phyloP scores from a whole-genome alignment of 2,113 vertebrate species.

The Aphyosemion australe region DNA sequence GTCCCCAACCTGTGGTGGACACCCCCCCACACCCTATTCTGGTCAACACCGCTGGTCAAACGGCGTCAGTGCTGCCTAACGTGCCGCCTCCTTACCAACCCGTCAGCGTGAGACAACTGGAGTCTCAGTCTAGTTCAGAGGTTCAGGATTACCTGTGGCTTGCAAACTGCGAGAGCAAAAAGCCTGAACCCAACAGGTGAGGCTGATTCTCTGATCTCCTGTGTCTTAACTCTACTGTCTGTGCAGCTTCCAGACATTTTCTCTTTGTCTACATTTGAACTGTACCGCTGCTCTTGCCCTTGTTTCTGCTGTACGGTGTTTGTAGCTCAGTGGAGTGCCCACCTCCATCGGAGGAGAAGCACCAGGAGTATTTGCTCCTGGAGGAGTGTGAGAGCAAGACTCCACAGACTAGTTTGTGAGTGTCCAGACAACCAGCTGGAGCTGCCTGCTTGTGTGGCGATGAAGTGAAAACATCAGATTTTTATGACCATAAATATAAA shows the following conservation, averaged over 20 bases:
- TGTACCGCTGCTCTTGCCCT: conserved; percentile 46
- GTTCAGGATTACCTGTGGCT: conserved; percentile 97
- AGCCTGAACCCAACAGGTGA: conserved; percentile 93
- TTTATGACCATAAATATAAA: neutral
- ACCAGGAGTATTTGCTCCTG: conserved; percentile 93
- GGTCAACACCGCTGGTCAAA: conserved; percentile 73
- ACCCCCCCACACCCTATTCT: conserved; percentile 80
- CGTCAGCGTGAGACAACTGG: conserved; percentile 87
- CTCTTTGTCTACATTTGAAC: conserved; percentile 34
- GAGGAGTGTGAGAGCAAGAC: conserved; percentile 99
- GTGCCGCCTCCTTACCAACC: conserved; percentile 93
- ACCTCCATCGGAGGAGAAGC: conserved; percentile 87
- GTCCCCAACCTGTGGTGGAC: conserved; percentile 82
- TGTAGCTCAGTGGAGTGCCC: conserved; percentile 85
- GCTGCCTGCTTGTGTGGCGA: conserved; percentile 64
- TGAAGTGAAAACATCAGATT: conserved; percentile 2
- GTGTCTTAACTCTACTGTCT: neutral
- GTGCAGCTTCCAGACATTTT: conserved; percentile 7
- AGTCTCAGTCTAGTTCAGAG: conserved; percentile 88
- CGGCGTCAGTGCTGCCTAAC: conserved; percentile 61
- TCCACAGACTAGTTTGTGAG: conserved; percentile 89
- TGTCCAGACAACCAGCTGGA: conserved; percentile 78
- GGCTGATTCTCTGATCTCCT: conserved; percentile 1
- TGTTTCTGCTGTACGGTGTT: conserved; percentile 62
- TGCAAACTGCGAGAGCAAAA: conserved; percentile 98